phyloP scores from a whole-genome alignment of 2,113 vertebrate genomes.

The Xenopus tropicalis region UCB_Xtro_10.0 CM004446.2:126389001-126389500 shows the following conservation, averaged over 20 bases:
- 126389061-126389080: conserved; percentile 69
- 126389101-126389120: conserved; percentile 78
- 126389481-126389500: no score
- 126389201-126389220: conserved; percentile 72
- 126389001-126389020: conserved; percentile 79
- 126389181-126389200: conserved; percentile 65
- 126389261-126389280: no score
- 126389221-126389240: conserved; percentile 63
- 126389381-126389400: no score
- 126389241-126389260: conserved; percentile 1
- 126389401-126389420: no score
- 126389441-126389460: no score
- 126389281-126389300: no score
- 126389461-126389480: no score
- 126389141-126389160: conserved; percentile 85
- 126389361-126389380: no score
- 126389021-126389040: conserved; percentile 78
- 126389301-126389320: no score
- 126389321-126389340: no score
- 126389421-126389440: no score
- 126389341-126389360: no score
- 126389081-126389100: conserved; percentile 67
- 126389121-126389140: conserved; percentile 76
- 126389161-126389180: conserved; percentile 71
- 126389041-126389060: conserved; percentile 77